Percentiles rank a stretch among this genome's conserved stretches.
These are phyloP conservation scores for Bemisia tabaci DNA, from an alignment of 1,140 invertebrate species.

Conservation along the genomic window DNA sequence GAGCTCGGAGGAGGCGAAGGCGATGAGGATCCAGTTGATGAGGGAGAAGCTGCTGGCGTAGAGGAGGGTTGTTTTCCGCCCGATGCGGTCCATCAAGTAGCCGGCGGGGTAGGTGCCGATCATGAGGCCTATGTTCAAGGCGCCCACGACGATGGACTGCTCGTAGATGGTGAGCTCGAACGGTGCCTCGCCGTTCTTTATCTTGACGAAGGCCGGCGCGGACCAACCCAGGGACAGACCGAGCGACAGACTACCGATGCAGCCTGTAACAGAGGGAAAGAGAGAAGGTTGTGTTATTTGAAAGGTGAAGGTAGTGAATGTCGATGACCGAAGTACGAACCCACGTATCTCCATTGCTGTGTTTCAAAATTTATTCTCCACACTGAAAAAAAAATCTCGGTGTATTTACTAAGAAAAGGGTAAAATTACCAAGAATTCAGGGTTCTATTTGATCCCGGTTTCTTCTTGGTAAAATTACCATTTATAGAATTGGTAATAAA, in stretches of 20 bases:
- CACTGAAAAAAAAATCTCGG: no score
- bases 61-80: neutral
- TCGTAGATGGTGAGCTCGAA: neutral
- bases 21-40: neutral
- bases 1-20: neutral
- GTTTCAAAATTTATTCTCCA: no score
- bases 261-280: neutral
- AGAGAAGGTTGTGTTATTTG: no score
- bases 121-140: neutral
- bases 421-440: no score
- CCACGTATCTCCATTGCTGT: no score
- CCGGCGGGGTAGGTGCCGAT: neutral
- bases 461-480: no score
- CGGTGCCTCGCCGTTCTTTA: neutral
- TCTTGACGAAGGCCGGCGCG: neutral
- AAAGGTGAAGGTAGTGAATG: no score
- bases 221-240: conserved; percentile 35
- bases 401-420: no score
- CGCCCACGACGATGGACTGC: neutral
- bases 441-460: no score
- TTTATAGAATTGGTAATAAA: no score
- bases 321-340: no score
- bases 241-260: conserved; percentile 20
- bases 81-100: neutral
- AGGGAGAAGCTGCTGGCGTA: neutral